Evolutionary conservation across 2,113 vertebrate species (phyloP).

Genomic region (Gavia stellata): DNA sequence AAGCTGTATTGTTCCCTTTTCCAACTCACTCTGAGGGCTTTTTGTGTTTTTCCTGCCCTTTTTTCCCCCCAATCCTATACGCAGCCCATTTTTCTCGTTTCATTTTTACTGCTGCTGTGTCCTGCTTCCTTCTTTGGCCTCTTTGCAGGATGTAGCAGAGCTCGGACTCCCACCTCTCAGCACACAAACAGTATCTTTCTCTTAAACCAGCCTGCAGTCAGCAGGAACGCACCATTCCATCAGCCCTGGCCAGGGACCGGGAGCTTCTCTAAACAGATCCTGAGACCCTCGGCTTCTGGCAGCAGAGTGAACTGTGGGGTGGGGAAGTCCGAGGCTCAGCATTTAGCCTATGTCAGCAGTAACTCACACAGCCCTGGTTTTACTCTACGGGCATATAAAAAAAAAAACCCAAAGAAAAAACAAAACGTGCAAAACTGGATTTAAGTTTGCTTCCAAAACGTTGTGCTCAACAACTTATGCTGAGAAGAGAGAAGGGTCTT

Average conservation of each 20-base stretch:
- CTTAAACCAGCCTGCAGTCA: not conserved
- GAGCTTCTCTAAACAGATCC: not conserved
- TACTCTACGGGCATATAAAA: not conserved
- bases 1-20: conserved; percentile 11
- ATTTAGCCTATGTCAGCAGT: not conserved
- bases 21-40: not conserved
- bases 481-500: not conserved
- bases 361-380: not conserved
- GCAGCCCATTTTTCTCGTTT: not conserved
- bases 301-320: not conserved
- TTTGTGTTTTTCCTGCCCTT: not conserved
- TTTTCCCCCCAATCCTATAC: not conserved
- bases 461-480: not conserved
- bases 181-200: not conserved
- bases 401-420: not conserved
- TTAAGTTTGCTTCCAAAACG: not conserved
- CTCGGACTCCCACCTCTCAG: not conserved
- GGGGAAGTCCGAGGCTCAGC: not conserved
- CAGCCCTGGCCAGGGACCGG: not conserved
- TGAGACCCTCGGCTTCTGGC: not conserved
- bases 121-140: not conserved
- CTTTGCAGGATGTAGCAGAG: not conserved
- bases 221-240: not conserved
- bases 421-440: not conserved
- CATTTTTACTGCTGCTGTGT: not conserved